Evolutionary conservation across 2,113 vertebrate species (phyloP).

Genomic region (Brachypodius melanocephalos): DNA sequence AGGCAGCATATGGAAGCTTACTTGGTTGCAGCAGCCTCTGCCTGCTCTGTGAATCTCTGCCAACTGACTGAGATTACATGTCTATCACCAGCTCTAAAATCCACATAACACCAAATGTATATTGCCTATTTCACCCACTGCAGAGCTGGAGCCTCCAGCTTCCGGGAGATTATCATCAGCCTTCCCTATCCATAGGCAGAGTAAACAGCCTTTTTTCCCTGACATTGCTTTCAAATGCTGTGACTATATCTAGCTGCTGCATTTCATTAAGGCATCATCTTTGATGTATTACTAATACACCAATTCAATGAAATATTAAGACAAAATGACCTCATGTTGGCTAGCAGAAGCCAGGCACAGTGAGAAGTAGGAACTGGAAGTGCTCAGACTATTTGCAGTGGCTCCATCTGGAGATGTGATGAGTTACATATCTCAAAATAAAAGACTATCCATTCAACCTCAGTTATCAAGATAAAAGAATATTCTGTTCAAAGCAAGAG

Average conservation of each 20-base stretch:
- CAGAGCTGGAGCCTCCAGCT: neutral
- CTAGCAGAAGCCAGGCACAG: neutral
- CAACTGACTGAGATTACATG: neutral
- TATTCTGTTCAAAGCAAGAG: neutral
- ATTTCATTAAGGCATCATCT: neutral
- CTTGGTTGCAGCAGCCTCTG: slow-evolving; percentile 30
- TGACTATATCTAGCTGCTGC: neutral
- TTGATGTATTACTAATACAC: neutral
- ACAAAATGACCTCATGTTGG: neutral
- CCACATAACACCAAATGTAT: slow-evolving; percentile 2
- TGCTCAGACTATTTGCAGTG: neutral
- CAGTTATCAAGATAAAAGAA: neutral
- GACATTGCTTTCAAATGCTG: neutral
- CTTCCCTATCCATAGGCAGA: neutral
- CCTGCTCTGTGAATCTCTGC: slow-evolving; percentile 10
- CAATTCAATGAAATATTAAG: neutral
- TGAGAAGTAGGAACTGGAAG: neutral
- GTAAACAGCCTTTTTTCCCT: neutral
- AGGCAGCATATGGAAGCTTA: slow-evolving; percentile 29
- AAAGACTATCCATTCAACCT: neutral
- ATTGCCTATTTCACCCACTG: neutral
- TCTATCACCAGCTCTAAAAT: slow-evolving; percentile 35
- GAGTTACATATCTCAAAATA: neutral
- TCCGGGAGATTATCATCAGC: neutral
- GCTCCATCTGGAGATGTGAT: neutral